Evolutionary conservation across 1,140 invertebrate genomes (phyloP).

Genomic region (Hycleus phaleratus): DNA sequence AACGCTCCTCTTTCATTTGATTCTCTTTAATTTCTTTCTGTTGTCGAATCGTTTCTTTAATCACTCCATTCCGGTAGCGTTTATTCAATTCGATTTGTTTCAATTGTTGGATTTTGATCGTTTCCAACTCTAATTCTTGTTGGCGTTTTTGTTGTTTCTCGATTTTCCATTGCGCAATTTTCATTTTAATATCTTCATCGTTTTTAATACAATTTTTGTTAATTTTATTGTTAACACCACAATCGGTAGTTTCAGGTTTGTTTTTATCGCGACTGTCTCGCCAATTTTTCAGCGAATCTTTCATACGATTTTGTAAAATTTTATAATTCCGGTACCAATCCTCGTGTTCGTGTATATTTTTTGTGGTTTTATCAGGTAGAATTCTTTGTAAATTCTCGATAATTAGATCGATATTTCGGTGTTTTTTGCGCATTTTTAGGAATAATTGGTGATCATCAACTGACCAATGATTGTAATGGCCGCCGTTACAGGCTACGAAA

Average conservation of each 20-base stretch:
- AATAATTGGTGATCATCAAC: slow-evolving; percentile 46
- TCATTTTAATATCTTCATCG: slow-evolving; percentile 10
- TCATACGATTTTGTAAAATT: slow-evolving; percentile 39
- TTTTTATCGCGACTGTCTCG: slow-evolving; percentile 28
- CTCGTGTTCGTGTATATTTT: slow-evolving; percentile 39
- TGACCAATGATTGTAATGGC: slow-evolving; percentile 45
- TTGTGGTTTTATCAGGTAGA: slow-evolving; percentile 30
- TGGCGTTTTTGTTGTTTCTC: slow-evolving; percentile 20
- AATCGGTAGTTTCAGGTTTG: slow-evolving; percentile 19
- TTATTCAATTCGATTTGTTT: slow-evolving; percentile 17
- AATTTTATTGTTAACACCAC: not conserved
- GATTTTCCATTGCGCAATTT: slow-evolving; percentile 7
- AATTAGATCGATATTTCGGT: slow-evolving; percentile 31
- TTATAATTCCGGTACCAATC: slow-evolving; percentile 44
- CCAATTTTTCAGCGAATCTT: slow-evolving; percentile 44
- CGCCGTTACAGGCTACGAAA: slow-evolving; percentile 40
- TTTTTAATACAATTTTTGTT: not conserved
- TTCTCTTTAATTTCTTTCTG: slow-evolving; percentile 17
- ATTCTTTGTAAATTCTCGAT: slow-evolving; percentile 24
- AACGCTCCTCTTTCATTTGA: not conserved
- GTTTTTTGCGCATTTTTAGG: slow-evolving; percentile 41
- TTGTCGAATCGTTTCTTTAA: slow-evolving; percentile 16
- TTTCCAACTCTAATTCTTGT: slow-evolving; percentile 6
- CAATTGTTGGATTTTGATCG: not conserved
- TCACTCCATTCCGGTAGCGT: not conserved